phyloP scores from a whole-genome alignment of 2,113 vertebrate species.

The Himantopus leucocephalus region DNA sequence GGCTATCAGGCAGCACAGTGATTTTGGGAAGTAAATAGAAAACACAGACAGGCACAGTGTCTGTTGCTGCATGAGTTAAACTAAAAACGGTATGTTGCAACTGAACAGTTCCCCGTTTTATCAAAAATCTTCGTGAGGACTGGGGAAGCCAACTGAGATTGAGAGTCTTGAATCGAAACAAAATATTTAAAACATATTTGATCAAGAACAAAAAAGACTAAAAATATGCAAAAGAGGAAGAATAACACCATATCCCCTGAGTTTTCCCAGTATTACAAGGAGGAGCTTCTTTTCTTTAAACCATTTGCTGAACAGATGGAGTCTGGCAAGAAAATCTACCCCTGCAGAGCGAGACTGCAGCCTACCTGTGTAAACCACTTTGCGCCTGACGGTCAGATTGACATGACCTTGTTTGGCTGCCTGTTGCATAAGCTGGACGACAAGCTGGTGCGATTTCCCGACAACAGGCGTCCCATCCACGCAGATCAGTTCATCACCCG shows the following conservation, averaged over 20 bases:
- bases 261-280: not conserved
- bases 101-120: rapidly evolving
- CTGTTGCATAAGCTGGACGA: constrained; percentile 99
- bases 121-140: not conserved
- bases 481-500: constrained; percentile 94
- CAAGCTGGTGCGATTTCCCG: constrained; percentile 97
- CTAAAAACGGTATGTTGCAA: not conserved
- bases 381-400: constrained; percentile 95
- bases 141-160: not conserved
- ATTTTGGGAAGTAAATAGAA: not conserved
- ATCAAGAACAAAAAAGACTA: not conserved
- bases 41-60: not conserved
- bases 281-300: not conserved
- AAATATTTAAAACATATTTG: not conserved
- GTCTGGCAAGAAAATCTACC: not conserved
- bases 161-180: not conserved
- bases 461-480: constrained; percentile 97
- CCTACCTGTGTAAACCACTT: constrained; percentile 90
- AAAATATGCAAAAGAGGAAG: not conserved
- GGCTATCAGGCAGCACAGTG: not conserved
- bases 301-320: constrained; percentile 12
- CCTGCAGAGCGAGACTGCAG: not conserved
- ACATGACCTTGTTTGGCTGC: constrained; percentile 98
- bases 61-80: not conserved
- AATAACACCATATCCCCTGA: not conserved